Conservation (phyloP, 2,888 invertebrate species). For the Diarsia rubi region DNA sequence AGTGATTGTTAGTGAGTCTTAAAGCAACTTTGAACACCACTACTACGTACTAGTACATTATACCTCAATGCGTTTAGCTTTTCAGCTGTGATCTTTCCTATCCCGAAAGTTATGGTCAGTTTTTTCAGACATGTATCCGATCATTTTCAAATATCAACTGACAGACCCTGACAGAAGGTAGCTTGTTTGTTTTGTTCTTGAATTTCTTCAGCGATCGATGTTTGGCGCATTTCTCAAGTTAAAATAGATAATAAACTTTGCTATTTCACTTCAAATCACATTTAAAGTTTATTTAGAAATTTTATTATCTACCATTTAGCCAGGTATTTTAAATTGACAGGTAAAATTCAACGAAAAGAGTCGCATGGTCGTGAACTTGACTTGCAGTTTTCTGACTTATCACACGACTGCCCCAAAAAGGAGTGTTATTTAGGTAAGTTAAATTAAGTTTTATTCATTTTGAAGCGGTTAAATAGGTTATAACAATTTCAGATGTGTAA, state of each 20-base stretch:
- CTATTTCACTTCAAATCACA: slow-evolving; percentile 2
- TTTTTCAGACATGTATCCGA: slow-evolving; percentile 26
- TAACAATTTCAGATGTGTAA: not conserved
- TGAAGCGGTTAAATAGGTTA: not conserved
- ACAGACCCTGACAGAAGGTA: not conserved
- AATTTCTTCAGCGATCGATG: slow-evolving; percentile 16
- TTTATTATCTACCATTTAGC: not conserved
- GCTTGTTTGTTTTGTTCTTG: slow-evolving; percentile 41
- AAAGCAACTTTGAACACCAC: no score
- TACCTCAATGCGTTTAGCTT: no score
- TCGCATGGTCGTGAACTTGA: not conserved
- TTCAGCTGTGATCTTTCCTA: not conserved
- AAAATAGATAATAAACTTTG: not conserved
- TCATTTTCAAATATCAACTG: not conserved
- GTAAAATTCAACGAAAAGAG: not conserved
- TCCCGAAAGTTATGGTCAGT: not conserved
- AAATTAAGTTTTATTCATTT: not conserved
- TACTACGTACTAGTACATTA: no score
- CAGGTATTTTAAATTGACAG: slow-evolving; percentile 11
- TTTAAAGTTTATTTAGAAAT: not conserved
- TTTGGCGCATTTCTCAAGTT: not conserved
- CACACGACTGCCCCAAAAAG: not conserved
- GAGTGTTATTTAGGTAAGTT: slow-evolving; percentile 34
- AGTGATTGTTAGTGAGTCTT: no score
- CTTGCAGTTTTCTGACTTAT: not conserved